Conservation (phyloP, 1,140 invertebrate genomes). For the Drosophila equinoxialis region DNA sequence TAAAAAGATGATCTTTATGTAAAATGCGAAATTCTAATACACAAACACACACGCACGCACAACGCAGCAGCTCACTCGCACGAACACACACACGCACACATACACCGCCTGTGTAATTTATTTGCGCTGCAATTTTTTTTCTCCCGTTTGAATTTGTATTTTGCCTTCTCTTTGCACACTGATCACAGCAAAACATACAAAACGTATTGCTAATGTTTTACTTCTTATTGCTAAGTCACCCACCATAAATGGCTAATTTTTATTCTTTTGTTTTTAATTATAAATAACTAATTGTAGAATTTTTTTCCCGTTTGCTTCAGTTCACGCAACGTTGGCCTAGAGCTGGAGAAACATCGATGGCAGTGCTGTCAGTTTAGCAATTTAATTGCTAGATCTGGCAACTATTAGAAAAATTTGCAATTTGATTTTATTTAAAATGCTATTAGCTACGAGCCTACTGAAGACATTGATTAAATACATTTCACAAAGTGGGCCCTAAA, state of each 20-base stretch:
- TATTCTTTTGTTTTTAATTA: conserved; percentile 34
- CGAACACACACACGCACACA: conserved; percentile 39
- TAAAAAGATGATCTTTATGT: conserved; percentile 71
- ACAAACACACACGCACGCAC: conserved; percentile 48
- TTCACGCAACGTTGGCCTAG: conserved; percentile 71
- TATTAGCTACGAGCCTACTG: too few relatives aligned
- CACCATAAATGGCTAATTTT: conserved; percentile 54
- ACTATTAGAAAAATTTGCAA: too few relatives aligned
- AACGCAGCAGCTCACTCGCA: conserved; percentile 20
- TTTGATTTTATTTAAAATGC: too few relatives aligned
- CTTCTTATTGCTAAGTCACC: conserved; percentile 56
- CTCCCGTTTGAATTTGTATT: conserved; percentile 55
- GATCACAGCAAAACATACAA: conserved; percentile 24
- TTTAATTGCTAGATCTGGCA: too few relatives aligned
- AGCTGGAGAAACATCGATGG: too few relatives aligned
- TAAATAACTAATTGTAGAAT: conserved; percentile 73
- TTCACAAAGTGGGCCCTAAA: too few relatives aligned
- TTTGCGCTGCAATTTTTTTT: conserved; percentile 74
- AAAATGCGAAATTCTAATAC: conserved; percentile 72
- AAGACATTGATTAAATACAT: too few relatives aligned
- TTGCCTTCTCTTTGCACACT: conserved; percentile 28
- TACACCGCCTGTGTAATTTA: conserved; percentile 55
- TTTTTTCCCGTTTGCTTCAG: conserved; percentile 33
- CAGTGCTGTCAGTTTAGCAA: too few relatives aligned
- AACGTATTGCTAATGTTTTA: conserved; percentile 46